Percentiles rank a stretch among this genome's conserved stretches.
Conservation (phyloP, 2,113 vertebrate genomes). For the Pelodiscus sinensis region DNA sequence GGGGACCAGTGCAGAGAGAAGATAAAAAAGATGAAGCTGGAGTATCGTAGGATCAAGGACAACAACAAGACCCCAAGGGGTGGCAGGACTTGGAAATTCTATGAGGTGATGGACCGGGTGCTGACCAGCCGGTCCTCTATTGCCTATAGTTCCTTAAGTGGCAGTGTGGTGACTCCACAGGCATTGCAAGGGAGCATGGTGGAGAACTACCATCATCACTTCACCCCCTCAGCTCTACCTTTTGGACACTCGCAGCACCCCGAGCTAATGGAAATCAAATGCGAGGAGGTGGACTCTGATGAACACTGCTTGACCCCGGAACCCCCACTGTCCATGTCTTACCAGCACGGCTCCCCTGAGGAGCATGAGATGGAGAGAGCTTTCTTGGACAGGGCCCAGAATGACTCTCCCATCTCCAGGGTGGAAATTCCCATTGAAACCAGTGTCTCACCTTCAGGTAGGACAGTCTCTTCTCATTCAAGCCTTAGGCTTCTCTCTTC, state of each 20-base stretch:
- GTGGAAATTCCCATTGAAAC: constrained; percentile 77
- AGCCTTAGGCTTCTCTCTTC: not conserved
- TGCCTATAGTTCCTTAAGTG: constrained; percentile 81
- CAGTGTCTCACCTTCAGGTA: constrained; percentile 87
- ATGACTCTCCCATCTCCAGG: constrained; percentile 67
- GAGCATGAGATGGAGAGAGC: constrained; percentile 78
- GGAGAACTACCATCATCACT: constrained; percentile 71
- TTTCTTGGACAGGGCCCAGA: constrained; percentile 70
- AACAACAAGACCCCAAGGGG: constrained; percentile 82
- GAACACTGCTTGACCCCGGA: constrained; percentile 80
- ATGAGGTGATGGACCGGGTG: constrained; percentile 91
- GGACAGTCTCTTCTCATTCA: constrained; percentile 41
- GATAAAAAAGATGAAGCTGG: constrained; percentile 95
- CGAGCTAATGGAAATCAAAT: constrained; percentile 86
- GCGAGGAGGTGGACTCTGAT: constrained; percentile 85
- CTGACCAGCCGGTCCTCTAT: constrained; percentile 83
- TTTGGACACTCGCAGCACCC: constrained; percentile 82
- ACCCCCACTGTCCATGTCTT: constrained; percentile 76
- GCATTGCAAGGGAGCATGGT: constrained; percentile 76
- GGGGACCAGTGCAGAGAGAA: constrained; percentile 90
- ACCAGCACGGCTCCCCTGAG: constrained; percentile 82
- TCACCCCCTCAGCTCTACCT: constrained; percentile 73
- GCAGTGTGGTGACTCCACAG: constrained; percentile 80
- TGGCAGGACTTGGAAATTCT: constrained; percentile 88
- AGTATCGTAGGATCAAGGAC: constrained; percentile 90